phyloP scores from a whole-genome alignment of 2,888 invertebrate species.

The Pelosia muscerda region DNA sequence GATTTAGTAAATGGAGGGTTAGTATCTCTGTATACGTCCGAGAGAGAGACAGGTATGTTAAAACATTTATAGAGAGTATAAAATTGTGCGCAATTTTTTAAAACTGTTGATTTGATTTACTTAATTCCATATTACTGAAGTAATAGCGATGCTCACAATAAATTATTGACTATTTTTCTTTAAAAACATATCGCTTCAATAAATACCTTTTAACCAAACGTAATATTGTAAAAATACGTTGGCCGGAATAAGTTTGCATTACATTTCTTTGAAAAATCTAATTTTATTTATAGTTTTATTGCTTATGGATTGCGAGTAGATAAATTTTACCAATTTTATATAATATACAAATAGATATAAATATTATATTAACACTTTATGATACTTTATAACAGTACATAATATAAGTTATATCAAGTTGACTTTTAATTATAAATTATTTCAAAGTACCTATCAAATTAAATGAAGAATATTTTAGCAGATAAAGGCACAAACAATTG shows the following conservation, averaged over 20 bases:
- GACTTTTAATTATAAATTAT: slow-evolving; percentile 19
- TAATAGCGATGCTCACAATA: background rate
- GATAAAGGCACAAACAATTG: slow-evolving; percentile 79
- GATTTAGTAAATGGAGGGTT: too few species aligned
- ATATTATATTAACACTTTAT: slow-evolving; percentile 30
- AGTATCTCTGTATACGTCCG: background rate
- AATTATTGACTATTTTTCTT: background rate
- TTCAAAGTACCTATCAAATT: slow-evolving; percentile 44
- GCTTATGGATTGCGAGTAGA: slow-evolving; percentile 65
- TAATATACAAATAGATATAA: slow-evolving; percentile 27
- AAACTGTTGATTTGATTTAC: background rate
- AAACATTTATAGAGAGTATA: background rate
- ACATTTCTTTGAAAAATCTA: slow-evolving; percentile 22
- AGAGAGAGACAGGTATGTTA: background rate
- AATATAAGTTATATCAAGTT: slow-evolving; percentile 50
- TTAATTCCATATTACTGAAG: background rate
- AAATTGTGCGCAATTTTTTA: background rate
- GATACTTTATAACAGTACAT: slow-evolving; percentile 41
- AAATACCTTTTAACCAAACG: background rate
- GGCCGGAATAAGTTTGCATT: slow-evolving; percentile 52
- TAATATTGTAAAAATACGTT: slow-evolving; percentile 20
- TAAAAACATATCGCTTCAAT: background rate
- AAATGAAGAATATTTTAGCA: slow-evolving; percentile 53
- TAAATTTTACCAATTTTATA: slow-evolving; percentile 39
- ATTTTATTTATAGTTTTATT: slow-evolving; percentile 43